Percentiles rank a stretch among this genome's conserved stretches.
These are phyloP conservation scores for Catamblyrhynchus diadema DNA, from an alignment of 2,797 vertebrate genomes.

Conservation along the genomic window DNA sequence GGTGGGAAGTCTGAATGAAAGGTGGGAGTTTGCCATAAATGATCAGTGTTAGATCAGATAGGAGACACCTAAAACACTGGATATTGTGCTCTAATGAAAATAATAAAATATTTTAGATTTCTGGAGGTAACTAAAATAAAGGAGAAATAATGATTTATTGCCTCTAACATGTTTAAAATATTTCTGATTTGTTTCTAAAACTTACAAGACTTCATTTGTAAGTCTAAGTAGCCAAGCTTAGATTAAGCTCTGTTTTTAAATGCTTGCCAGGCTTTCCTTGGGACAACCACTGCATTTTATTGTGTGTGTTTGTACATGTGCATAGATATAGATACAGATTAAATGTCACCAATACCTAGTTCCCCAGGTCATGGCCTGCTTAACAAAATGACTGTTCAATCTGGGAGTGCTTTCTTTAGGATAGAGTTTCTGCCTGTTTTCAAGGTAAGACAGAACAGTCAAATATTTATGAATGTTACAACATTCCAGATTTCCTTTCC, in stretches of 20 bases:
- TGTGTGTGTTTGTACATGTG: conserved; percentile 44
- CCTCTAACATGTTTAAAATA: background rate
- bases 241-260: conserved; percentile 2
- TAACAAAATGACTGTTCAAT: conserved; percentile 63
- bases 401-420: conserved; percentile 57
- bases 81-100: background rate
- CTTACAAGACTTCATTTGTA: background rate
- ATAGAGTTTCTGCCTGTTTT: conserved; percentile 66
- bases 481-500: conserved; percentile 66
- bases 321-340: conserved; percentile 33
- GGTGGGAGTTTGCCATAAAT: background rate
- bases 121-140: background rate
- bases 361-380: conserved; percentile 39
- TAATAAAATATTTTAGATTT: background rate
- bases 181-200: background rate
- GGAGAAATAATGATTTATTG: background rate
- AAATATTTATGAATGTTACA: conserved; percentile 69
- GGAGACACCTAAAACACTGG: background rate
- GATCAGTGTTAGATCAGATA: background rate
- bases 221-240: background rate
- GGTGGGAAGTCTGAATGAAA: background rate
- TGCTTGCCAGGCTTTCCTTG: background rate
- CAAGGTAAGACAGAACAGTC: conserved; percentile 66
- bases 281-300: conserved; percentile 31
- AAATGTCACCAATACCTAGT: conserved; percentile 29